Evolutionary conservation across 2,888 invertebrate genomes (phyloP).

Genomic region (Dasypogon diadema): DNA sequence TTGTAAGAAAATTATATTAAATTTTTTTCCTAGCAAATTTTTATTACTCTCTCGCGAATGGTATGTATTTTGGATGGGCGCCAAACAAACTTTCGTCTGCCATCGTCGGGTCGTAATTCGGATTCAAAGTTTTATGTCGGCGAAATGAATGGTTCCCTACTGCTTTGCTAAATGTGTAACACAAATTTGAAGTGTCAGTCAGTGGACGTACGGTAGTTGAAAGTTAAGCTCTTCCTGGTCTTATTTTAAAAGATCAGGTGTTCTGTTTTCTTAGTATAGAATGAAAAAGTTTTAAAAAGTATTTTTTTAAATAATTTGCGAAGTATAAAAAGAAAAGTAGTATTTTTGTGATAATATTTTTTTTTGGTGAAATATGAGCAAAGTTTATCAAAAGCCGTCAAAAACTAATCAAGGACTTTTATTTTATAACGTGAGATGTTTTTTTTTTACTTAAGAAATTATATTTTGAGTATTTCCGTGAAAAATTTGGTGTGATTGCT

Average conservation of each 20-base stretch:
- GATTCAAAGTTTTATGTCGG: slow-evolving; percentile 25
- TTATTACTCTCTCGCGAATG: not conserved
- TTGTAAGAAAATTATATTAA: not conserved
- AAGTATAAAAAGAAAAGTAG: no score
- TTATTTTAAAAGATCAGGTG: slow-evolving; percentile 42
- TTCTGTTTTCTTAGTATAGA: slow-evolving; percentile 25
- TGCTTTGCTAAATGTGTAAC: slow-evolving; percentile 41
- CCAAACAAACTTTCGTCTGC: slow-evolving; percentile 23
- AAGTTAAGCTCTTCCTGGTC: slow-evolving; percentile 36
- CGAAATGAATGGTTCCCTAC: slow-evolving; percentile 19
- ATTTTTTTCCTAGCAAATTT: not conserved
- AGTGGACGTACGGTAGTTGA: slow-evolving; percentile 13
- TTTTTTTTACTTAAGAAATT: no score
- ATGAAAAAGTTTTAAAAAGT: not conserved
- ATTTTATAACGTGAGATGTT: slow-evolving; percentile 34
- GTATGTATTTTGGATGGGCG: slow-evolving; percentile 14
- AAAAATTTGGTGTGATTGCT: no score
- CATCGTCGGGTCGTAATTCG: slow-evolving; percentile 32
- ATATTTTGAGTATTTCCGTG: no score
- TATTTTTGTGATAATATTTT: no score
- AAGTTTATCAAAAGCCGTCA: not conserved
- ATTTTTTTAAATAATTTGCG: not conserved
- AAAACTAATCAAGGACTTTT: slow-evolving; percentile 15
- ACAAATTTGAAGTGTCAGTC: slow-evolving; percentile 21
- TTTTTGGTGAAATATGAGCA: not conserved